Evolutionary conservation across 2,797 vertebrate genomes (phyloP).

Genomic region (Rachycentron canadum): DNA sequence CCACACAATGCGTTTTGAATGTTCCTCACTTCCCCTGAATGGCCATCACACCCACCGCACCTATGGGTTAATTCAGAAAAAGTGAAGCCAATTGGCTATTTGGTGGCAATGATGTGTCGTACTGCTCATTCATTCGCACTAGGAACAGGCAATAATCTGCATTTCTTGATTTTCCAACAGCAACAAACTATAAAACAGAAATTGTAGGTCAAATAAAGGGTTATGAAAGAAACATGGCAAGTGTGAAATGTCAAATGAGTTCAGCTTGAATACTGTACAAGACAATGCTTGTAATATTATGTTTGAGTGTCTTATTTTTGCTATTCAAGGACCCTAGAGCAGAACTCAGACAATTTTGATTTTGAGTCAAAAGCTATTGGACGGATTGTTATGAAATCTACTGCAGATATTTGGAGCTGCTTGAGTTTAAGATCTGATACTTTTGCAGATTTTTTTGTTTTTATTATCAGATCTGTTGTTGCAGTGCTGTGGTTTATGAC

Average conservation of each 20-base stretch:
- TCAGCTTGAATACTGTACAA: background rate
- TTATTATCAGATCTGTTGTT: background rate
- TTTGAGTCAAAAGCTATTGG: background rate
- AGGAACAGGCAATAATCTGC: slow-evolving; percentile 48
- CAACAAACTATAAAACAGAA: slow-evolving; percentile 52
- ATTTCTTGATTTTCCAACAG: slow-evolving; percentile 61
- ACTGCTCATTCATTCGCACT: slow-evolving; percentile 59
- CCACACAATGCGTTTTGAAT: slow-evolving; percentile 75
- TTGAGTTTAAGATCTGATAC: background rate
- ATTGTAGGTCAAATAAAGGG: slow-evolving; percentile 25
- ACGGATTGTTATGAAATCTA: background rate
- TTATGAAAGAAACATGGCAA: slow-evolving; percentile 39
- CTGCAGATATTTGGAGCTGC: background rate
- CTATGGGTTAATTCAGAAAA: slow-evolving; percentile 71
- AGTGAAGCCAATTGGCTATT: slow-evolving; percentile 74
- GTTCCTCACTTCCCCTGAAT: slow-evolving; percentile 68
- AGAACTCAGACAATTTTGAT: background rate
- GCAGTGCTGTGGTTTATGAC: no score
- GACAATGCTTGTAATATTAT: background rate
- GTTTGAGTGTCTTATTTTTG: background rate
- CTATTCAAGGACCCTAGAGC: background rate
- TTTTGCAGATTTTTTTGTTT: background rate
- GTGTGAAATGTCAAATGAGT: slow-evolving; percentile 31
- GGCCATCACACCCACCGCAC: slow-evolving; percentile 71
- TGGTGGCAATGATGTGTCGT: slow-evolving; percentile 64